phyloP scores from a whole-genome alignment of 2,888 invertebrate species.

The Standfussiana lucernea region DNA sequence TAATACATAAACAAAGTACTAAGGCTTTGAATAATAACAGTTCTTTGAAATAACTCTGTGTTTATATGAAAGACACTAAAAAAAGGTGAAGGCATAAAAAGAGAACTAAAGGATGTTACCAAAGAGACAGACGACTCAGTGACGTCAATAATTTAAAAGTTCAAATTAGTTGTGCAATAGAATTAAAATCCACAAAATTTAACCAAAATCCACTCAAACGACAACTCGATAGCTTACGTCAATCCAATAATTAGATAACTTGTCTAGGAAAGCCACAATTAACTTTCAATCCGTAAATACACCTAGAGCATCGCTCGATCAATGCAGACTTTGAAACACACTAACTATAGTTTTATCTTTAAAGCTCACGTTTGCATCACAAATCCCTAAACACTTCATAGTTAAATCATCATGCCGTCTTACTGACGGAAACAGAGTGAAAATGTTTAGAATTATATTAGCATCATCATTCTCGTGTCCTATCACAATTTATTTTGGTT shows the following conservation, averaged over 20 bases:
- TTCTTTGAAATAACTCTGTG: not conserved
- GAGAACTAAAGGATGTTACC: not conserved
- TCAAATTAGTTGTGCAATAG: not conserved
- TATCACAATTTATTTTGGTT: not conserved
- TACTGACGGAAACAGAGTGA: not conserved
- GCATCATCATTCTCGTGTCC: not conserved
- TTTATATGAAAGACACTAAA: not conserved
- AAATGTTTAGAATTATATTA: not conserved
- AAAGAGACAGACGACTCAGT: not conserved
- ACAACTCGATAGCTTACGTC: constrained; percentile 1
- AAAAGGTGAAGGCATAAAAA: not conserved
- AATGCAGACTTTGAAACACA: not conserved
- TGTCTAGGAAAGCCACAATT: not conserved
- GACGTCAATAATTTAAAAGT: not conserved
- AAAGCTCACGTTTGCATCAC: not conserved
- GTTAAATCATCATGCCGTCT: not conserved
- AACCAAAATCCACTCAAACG: not conserved
- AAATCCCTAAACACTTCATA: not conserved
- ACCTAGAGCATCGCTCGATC: not conserved
- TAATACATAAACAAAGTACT: constrained; percentile 27
- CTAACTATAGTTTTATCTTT: not conserved
- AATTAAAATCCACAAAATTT: not conserved
- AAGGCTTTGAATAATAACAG: constrained; percentile 13
- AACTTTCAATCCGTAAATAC: not conserved
- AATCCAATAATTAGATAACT: constrained; percentile 7